Percentiles rank a stretch among this genome's conserved stretches.
Evolutionary conservation across 2,113 vertebrate genomes (phyloP).

Genomic region (Pachyramphus minor): DNA sequence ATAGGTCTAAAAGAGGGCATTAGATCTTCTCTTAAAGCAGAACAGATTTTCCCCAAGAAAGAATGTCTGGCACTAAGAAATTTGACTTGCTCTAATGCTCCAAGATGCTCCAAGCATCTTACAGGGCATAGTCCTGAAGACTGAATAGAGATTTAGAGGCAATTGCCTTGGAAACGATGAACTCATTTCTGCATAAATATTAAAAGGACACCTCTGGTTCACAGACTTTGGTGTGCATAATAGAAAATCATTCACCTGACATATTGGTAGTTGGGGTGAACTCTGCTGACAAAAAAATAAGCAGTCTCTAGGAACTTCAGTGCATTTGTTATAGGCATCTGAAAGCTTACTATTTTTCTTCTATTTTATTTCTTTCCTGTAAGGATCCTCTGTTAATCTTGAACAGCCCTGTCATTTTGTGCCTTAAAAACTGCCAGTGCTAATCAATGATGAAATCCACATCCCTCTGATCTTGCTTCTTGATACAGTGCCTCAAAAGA

Average conservation of each 20-base stretch:
- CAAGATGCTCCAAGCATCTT: not conserved
- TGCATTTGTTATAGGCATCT: not conserved
- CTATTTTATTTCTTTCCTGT: not conserved
- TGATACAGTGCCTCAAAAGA: not conserved
- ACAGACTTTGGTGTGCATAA: not conserved
- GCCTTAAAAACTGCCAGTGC: not conserved
- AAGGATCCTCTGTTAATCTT: not conserved
- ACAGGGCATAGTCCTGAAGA: not conserved
- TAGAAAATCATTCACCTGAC: not conserved
- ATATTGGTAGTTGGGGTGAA: not conserved
- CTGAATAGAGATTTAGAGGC: not conserved
- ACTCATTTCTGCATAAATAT: not conserved
- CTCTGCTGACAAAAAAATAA: not conserved
- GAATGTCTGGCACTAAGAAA: not conserved
- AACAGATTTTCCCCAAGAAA: not conserved
- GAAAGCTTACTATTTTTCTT: not conserved
- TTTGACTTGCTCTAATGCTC: not conserved
- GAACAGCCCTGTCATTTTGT: not conserved
- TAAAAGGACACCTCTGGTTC: not conserved
- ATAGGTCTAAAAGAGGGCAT: not conserved
- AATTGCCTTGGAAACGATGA: slow-evolving; percentile 2
- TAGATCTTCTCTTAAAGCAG: not conserved
- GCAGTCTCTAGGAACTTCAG: not conserved
- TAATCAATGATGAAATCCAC: not conserved
- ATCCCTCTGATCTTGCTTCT: not conserved